Conservation (phyloP, 2,797 vertebrate species). For the Sparidentex hasta region DNA sequence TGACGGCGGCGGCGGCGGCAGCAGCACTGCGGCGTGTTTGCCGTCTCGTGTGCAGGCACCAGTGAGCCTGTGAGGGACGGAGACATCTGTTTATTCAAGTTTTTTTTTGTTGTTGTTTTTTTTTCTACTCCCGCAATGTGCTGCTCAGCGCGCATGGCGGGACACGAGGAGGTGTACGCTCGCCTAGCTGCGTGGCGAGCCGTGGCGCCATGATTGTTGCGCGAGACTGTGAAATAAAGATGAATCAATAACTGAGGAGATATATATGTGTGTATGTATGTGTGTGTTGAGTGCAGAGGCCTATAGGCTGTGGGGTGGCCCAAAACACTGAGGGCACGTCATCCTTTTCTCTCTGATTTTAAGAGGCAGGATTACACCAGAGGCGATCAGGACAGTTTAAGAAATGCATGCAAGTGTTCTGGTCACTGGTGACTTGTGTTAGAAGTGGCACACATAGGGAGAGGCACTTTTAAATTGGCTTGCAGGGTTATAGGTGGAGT, state of each 20-base stretch:
- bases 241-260: slow-evolving; percentile 51
- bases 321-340: background rate
- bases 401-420: background rate
- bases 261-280: background rate
- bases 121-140: slow-evolving; percentile 54
- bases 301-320: background rate
- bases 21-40: slow-evolving; percentile 23
- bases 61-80: slow-evolving; percentile 77
- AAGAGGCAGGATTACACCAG: background rate
- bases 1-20: slow-evolving; percentile 56
- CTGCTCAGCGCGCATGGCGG: slow-evolving; percentile 59
- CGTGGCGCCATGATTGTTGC: slow-evolving; percentile 71
- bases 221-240: slow-evolving; percentile 68
- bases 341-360: background rate
- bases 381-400: background rate
- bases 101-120: no score
- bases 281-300: background rate
- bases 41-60: slow-evolving; percentile 66
- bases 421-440: background rate
- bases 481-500: background rate
- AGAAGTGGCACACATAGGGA: background rate
- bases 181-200: slow-evolving; percentile 62
- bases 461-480: no score
- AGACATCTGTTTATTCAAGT: slow-evolving; percentile 75
- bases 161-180: slow-evolving; percentile 62